Conservation (phyloP, 2,888 invertebrate species). For the Eumacrocentrus americanus region DNA sequence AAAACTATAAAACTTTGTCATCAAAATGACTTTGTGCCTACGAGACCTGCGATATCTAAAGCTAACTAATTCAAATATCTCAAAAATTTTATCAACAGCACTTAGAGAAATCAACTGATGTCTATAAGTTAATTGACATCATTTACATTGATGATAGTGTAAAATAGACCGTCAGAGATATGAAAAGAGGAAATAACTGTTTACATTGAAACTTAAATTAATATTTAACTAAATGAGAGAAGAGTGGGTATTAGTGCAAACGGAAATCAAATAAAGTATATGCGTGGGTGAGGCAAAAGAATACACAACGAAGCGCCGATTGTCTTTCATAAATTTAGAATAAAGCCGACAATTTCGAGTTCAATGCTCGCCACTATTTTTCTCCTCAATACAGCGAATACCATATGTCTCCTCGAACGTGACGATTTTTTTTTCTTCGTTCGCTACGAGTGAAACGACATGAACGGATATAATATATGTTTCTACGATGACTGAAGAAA, state of each 20-base stretch:
- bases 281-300: conserved; percentile 1
- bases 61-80: no score
- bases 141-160: neutral
- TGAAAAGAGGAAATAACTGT: neutral
- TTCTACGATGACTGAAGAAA: conserved; percentile 5
- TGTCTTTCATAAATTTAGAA: conserved; percentile 11
- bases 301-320: no score
- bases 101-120: no score
- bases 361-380: conserved; percentile 1
- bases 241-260: neutral
- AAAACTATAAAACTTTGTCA: no score
- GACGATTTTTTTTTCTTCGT: neutral
- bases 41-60: no score
- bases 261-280: neutral
- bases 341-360: conserved; percentile 14
- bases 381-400: conserved; percentile 7
- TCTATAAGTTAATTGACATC: no score
- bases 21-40: no score
- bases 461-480: neutral
- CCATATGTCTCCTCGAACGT: conserved; percentile 14
- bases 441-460: neutral
- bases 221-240: conserved; percentile 2
- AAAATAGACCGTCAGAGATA: no score
- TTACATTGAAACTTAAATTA: neutral
- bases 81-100: no score